A percentile compares a stretch with the other conserved stretches of the same genome.
Conservation (phyloP, 1,140 invertebrate species). For the Atta cephalotes region DNA sequence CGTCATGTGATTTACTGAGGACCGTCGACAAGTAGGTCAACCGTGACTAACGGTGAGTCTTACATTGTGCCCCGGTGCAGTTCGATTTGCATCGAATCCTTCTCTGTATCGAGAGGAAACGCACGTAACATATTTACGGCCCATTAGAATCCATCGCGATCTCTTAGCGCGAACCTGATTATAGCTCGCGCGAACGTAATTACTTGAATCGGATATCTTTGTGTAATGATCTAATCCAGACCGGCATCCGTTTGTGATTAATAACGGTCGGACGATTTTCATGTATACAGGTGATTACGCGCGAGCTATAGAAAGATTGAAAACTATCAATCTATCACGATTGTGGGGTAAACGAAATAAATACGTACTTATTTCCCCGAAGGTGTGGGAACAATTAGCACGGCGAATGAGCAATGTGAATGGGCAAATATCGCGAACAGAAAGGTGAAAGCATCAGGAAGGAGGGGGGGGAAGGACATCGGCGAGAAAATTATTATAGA, state of each 20-base stretch:
- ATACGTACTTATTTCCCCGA: not conserved
- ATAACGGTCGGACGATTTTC: conserved; percentile 26
- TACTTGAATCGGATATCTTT: conserved; percentile 12
- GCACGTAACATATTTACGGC: not conserved
- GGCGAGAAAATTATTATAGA: conserved; percentile 41
- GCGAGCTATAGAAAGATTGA: not conserved
- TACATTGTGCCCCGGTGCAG: conserved; percentile 46
- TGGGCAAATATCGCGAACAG: not conserved
- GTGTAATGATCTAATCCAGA: conserved; percentile 23
- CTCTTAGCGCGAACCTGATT: conserved; percentile 30
- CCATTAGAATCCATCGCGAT: conserved; percentile 51
- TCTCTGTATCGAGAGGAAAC: conserved; percentile 37
- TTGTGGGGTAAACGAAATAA: not conserved
- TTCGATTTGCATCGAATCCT: conserved; percentile 64
- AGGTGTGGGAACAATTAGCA: conserved; percentile 32
- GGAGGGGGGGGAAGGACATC: not conserved
- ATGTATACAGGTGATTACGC: not conserved
- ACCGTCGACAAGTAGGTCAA: conserved; percentile 67
- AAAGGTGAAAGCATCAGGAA: not conserved
- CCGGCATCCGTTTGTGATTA: conserved; percentile 38
- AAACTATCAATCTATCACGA: not conserved
- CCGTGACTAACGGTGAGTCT: conserved; percentile 65
- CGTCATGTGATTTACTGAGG: conserved; percentile 70
- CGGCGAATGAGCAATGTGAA: conserved; percentile 31
- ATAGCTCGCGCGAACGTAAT: conserved; percentile 7